These are phyloP conservation scores for Germaria angustata DNA, from an alignment of 2,888 invertebrate species.

Conservation along the genomic window DNA sequence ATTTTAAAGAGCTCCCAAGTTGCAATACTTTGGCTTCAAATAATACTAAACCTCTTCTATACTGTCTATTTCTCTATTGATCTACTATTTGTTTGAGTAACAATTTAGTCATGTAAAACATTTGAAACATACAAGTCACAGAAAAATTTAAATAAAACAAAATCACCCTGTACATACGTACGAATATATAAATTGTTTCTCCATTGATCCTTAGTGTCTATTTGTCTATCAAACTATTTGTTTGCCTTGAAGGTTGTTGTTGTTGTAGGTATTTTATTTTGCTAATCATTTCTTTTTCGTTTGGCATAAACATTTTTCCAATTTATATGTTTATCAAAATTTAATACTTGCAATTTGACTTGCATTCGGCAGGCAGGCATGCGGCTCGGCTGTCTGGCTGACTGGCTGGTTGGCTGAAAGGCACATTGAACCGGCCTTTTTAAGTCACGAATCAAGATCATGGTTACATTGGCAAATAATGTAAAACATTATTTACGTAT, in stretches of 20 bases:
- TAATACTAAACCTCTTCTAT: no score
- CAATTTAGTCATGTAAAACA: no score
- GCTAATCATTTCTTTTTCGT: slow-evolving; percentile 8
- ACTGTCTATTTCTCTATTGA: no score
- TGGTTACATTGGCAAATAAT: slow-evolving; percentile 62
- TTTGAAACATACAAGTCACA: background rate
- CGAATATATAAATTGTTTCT: background rate
- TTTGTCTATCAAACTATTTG: slow-evolving; percentile 20
- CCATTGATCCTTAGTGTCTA: slow-evolving; percentile 17
- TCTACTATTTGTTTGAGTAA: no score
- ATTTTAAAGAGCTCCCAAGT: no score
- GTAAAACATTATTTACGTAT: slow-evolving; percentile 8
- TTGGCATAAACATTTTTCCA: slow-evolving; percentile 15
- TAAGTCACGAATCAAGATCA: slow-evolving; percentile 72
- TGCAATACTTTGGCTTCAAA: no score
- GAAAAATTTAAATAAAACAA: background rate
- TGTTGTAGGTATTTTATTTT: background rate
- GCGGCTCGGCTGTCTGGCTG: background rate
- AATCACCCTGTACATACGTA: background rate
- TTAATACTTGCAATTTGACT: slow-evolving; percentile 9
- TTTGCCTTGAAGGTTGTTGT: slow-evolving; percentile 48
- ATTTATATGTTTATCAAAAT: slow-evolving; percentile 29
- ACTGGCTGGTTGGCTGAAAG: slow-evolving; percentile 1
- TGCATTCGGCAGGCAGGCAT: slow-evolving; percentile 7
- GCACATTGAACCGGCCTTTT: slow-evolving; percentile 67